phyloP scores from a whole-genome alignment of 2,113 vertebrate genomes.

The Vulpes ferrilata region DNA sequence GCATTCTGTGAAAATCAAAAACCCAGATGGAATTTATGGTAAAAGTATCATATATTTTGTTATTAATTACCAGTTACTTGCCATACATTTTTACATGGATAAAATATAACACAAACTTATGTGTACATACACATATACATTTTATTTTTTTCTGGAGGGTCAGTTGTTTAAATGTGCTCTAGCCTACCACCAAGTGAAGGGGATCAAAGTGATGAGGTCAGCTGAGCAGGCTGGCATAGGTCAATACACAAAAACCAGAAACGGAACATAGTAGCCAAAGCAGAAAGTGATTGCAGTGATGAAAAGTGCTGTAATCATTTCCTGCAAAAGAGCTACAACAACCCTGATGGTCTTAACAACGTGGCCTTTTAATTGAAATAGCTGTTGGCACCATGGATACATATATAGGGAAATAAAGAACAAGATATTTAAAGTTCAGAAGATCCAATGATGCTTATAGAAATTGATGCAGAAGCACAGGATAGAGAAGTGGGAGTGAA shows the following conservation, averaged over 20 bases:
- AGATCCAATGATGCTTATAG: not conserved
- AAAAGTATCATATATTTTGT: not conserved
- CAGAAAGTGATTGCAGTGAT: not conserved
- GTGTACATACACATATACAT: accelerated
- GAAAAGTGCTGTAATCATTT: not conserved
- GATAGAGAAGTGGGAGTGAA: accelerated
- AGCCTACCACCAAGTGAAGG: not conserved
- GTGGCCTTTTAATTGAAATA: not conserved
- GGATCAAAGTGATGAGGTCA: not conserved
- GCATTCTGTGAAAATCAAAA: not conserved
- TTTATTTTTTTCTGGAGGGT: not conserved
- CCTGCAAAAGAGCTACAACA: not conserved
- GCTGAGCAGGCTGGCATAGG: accelerated
- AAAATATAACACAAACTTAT: not conserved
- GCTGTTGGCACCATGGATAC: not conserved
- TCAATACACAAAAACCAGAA: not conserved
- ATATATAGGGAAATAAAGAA: not conserved
- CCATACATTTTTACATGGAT: not conserved
- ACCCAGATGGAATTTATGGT: not conserved
- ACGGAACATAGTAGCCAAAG: not conserved
- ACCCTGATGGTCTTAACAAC: accelerated
- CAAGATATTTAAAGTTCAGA: not conserved
- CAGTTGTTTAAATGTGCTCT: not conserved
- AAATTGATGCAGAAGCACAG: not conserved
- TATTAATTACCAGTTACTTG: not conserved